Evolutionary conservation across 1,140 invertebrate species (phyloP), one percentile per base, ranked within the genome.

Genomic region (Trichonephila clavata): DNA sequence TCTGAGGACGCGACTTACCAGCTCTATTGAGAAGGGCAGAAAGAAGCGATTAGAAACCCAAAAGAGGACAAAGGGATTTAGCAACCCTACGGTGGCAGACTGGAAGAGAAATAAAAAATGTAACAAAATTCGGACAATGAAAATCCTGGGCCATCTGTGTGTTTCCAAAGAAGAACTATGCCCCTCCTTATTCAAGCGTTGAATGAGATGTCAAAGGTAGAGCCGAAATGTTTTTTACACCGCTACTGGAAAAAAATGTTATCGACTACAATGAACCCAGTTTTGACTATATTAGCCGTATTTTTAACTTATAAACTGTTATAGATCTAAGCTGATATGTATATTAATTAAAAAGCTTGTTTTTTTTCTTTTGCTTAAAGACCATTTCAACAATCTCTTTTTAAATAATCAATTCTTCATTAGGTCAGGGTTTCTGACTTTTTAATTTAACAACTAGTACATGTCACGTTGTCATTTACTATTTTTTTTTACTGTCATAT

Each of bases 161-260:
- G 91, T 93, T 93, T 88, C 65, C 83, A 80, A 87, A 87, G 84
- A 60, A 84, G 59, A 90, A 90, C 59, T 39, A 60, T 16, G 0
- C 60, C 90, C 68, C 65, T 81, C 50, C 18, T 65, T 39, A 92
- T 81, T 86, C 24, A 83, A 83, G 68, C 57, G 77, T 60, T 32
- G 91, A 92, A 86, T 71, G 83, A 92, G 91, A 93, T 93, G 92
- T 93, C 92, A 93, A 93, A 93, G 68, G 68, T 80, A 88, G 60
- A 59, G 84, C 65, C 61, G 91, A 39, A 24, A 27, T 65, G n/a
- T 32, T 57, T 21, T 21, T 16, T 1, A 8, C 27, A 8, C 27
- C 60, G 13, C 89, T 81, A 60, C 27, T 8, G 24, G 14, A 24
- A 21, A 83, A 83, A 16, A 32, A 63, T 86, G 50, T 71, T 86